Base-by-base conservation (phyloP, 1,140 invertebrate species). In the Dendroctonus valens region DNA sequence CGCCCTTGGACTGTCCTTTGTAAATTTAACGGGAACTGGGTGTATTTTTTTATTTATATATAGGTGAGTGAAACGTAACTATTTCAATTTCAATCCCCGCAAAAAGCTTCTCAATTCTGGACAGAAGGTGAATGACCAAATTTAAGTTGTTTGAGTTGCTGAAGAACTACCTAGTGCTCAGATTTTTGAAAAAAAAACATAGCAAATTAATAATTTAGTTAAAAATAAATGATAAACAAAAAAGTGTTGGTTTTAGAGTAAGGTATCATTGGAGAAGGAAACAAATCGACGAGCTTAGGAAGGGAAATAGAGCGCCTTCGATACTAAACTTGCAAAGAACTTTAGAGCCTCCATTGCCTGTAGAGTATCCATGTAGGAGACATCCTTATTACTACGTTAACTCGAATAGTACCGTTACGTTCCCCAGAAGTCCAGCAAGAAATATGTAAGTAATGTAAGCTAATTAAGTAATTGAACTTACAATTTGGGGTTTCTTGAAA, bases 31-130 rank as follows among this genome's bases (percentile, higher is more conserved):
- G 11, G 93, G 92, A 11, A 91, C 91, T 11, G 88, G 89, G 53
- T 91, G 91, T 55, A 89, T 96, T 53, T 94, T 94, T 77, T 86
- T 93, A 39, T 94, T 91, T 78, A 91, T 94, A 69, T 87, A 87
- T 72, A 83, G 74, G 65, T 67, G 61, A 67, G 51, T 44, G 3
- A 26, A 26, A 26, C 26, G 26, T 3, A 26, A 26, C 26, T 26
- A 2, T 26, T 26, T 3, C 26, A 26, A 26, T 26, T 26, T 26
- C 26, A 26, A 26, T 26, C 26, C 26, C 26, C 26, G 26, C 26
- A 26, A 26, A 26, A n/a, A 26, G 26, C 1, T 26, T 26, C 1
- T 26, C 3, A 3, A 26, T 26, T 26, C 26, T 26, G 26, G 26
- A 26, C 26, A 26, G 26, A 26, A 26, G 26, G 26, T 26, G 26